Percentiles rank a stretch among this genome's conserved stretches.
These are phyloP conservation scores for Drosophila yakuba DNA, from an alignment of 1,140 invertebrate species.

Conservation along the genomic window DNA sequence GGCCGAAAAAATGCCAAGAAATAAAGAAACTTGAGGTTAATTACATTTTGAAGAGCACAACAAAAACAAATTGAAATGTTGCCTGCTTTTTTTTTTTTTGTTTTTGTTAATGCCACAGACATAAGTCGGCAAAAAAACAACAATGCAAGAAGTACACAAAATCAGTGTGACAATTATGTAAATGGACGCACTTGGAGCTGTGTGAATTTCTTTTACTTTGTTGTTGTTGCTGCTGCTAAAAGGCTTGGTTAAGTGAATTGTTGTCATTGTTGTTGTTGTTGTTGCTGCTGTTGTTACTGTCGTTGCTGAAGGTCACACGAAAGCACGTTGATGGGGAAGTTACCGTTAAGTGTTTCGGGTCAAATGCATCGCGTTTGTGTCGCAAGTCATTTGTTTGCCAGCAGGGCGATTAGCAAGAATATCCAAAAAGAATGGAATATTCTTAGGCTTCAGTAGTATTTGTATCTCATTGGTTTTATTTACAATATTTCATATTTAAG, in stretches of 20 bases:
- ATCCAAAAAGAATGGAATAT: background rate
- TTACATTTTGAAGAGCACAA: slow-evolving; percentile 76
- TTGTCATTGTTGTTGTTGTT: slow-evolving; percentile 24
- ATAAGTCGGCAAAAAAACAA: slow-evolving; percentile 15
- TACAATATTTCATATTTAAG: background rate
- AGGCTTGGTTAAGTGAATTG: slow-evolving; percentile 65
- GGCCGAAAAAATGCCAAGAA: slow-evolving; percentile 39
- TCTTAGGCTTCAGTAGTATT: too few relatives aligned
- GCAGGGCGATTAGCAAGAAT: slow-evolving; percentile 26
- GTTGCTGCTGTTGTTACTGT: slow-evolving; percentile 49
- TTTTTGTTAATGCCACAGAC: slow-evolving; percentile 64
- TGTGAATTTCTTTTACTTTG: slow-evolving; percentile 40
- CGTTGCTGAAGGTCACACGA: slow-evolving; percentile 65
- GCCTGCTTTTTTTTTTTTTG: slow-evolving; percentile 18
- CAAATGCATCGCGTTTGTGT: slow-evolving; percentile 72
- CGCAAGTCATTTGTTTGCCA: slow-evolving; percentile 66
- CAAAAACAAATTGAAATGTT: slow-evolving; percentile 74
- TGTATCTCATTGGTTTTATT: background rate
- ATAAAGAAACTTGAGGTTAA: slow-evolving; percentile 62
- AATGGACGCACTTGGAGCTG: slow-evolving; percentile 72
- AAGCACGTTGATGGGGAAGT: slow-evolving; percentile 23
- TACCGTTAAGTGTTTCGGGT: slow-evolving; percentile 74
- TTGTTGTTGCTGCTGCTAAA: slow-evolving; percentile 22
- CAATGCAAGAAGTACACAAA: slow-evolving; percentile 37
- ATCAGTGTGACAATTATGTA: slow-evolving; percentile 81